Conservation (phyloP, 2,888 invertebrate genomes). For the Hecatera dysodea region DNA sequence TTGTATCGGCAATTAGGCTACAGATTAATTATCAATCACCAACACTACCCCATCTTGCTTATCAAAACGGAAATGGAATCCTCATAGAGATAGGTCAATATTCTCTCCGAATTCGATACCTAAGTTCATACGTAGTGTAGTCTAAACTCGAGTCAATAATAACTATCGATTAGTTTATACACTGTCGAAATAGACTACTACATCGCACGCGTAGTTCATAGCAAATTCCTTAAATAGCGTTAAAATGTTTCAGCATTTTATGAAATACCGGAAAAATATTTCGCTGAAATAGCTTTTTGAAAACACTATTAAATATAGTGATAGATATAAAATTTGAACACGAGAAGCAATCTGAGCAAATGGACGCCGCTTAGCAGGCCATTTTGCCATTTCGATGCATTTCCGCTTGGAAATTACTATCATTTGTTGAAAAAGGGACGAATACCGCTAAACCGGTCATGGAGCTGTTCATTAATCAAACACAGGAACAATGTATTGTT, state of each 20-base stretch:
- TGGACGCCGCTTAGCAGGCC: slow-evolving; percentile 87
- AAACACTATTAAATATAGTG: slow-evolving; percentile 72
- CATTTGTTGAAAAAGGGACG: slow-evolving; percentile 86
- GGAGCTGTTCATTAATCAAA: slow-evolving; percentile 73
- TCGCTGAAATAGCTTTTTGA: slow-evolving; percentile 61
- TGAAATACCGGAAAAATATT: slow-evolving; percentile 62
- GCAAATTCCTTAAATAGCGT: slow-evolving; percentile 31
- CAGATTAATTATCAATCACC: too few species aligned
- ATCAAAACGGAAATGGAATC: neutral
- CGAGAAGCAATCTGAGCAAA: slow-evolving; percentile 85
- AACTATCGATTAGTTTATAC: neutral
- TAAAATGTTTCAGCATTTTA: slow-evolving; percentile 57
- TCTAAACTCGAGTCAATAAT: neutral
- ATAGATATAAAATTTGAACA: slow-evolving; percentile 81
- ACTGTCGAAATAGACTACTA: slow-evolving; percentile 14
- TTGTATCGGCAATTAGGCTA: too few species aligned
- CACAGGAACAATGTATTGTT: slow-evolving; percentile 52
- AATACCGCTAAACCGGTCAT: slow-evolving; percentile 79
- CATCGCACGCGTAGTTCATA: slow-evolving; percentile 20
- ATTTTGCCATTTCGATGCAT: slow-evolving; percentile 89
- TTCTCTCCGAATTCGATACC: neutral
- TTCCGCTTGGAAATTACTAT: slow-evolving; percentile 88
- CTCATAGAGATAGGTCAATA: neutral
- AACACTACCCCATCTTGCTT: neutral
- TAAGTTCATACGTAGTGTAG: neutral